Percentiles rank a stretch among this genome's conserved stretches.
Conservation (phyloP, 2,888 invertebrate genomes). For the Neocrepidodera transversa region DNA sequence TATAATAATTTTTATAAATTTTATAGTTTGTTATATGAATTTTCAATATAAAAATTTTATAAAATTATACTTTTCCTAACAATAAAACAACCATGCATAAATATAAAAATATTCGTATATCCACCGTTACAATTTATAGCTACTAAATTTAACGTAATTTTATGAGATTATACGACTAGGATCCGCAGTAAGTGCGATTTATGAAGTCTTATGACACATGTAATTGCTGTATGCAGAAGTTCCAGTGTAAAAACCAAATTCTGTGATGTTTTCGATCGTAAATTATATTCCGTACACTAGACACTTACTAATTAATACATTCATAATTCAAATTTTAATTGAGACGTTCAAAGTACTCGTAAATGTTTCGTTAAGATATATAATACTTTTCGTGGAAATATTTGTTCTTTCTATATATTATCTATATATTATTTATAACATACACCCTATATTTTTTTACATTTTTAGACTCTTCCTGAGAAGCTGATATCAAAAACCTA, state of each 20-base stretch:
- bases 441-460: too few relatives aligned
- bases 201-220: conserved; percentile 41
- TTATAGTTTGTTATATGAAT: too few relatives aligned
- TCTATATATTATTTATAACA: too few relatives aligned
- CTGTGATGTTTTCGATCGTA: conserved; percentile 55
- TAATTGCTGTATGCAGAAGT: conserved; percentile 35
- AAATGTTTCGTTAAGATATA: conserved; percentile 48
- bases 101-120: conserved; percentile 5
- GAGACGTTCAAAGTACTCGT: conserved; percentile 52
- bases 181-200: conserved; percentile 25
- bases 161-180: conserved; percentile 6
- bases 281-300: conserved; percentile 52
- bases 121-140: conserved; percentile 15
- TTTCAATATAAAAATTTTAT: too few relatives aligned
- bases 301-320: conserved; percentile 54
- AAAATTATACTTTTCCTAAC: too few relatives aligned
- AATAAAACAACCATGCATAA: too few relatives aligned
- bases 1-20: too few relatives aligned
- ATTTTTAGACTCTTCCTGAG: too few relatives aligned
- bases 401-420: too few relatives aligned
- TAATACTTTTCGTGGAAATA: conserved; percentile 1
- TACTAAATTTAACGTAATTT: conserved; percentile 22
- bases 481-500: too few relatives aligned
- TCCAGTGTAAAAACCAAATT: conserved; percentile 48
- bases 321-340: conserved; percentile 56